Evolutionary conservation across 2,797 vertebrate species (phyloP).

Genomic region (Furcifer pardalis): DNA sequence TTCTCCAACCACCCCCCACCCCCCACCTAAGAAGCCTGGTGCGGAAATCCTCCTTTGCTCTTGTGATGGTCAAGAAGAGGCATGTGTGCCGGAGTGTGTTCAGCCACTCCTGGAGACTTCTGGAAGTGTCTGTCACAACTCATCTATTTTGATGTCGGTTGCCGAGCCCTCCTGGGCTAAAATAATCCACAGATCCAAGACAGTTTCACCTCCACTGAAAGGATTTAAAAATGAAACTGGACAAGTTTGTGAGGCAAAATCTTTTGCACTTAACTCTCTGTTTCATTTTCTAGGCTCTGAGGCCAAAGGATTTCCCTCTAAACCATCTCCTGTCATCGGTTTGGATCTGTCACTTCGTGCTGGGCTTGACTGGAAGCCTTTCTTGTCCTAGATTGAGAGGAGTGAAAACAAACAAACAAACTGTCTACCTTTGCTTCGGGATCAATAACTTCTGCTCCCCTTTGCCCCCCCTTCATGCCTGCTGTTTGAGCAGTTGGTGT

Average conservation of each 20-base stretch:
- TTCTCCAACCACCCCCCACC: no score
- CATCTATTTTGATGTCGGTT: slow-evolving; percentile 75
- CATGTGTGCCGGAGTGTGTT: slow-evolving; percentile 42
- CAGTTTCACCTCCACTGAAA: slow-evolving; percentile 77
- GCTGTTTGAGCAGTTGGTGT: neutral
- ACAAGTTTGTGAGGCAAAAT: slow-evolving; percentile 82
- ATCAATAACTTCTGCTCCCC: no score
- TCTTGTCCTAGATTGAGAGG: slow-evolving; percentile 65
- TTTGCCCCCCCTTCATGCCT: neutral
- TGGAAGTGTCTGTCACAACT: slow-evolving; percentile 79
- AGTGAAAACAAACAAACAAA: slow-evolving; percentile 64
- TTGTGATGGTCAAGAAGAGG: slow-evolving; percentile 51
- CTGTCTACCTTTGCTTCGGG: no score
- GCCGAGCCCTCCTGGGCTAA: slow-evolving; percentile 72
- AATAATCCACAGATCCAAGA: slow-evolving; percentile 76
- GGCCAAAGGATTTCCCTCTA: slow-evolving; percentile 76
- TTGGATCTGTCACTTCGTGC: slow-evolving; percentile 76
- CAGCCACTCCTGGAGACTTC: slow-evolving; percentile 58
- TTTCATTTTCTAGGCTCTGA: slow-evolving; percentile 67
- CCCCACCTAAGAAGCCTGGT: neutral
- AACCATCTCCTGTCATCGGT: slow-evolving; percentile 76
- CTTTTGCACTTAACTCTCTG: slow-evolving; percentile 68
- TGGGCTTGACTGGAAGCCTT: slow-evolving; percentile 63
- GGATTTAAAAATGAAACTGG: slow-evolving; percentile 79
- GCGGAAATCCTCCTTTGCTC: slow-evolving; percentile 19